These are phyloP conservation scores for Muntiacus muntjak DNA, from an alignment of 2,113 vertebrate genomes.

Conservation along the genomic window DNA sequence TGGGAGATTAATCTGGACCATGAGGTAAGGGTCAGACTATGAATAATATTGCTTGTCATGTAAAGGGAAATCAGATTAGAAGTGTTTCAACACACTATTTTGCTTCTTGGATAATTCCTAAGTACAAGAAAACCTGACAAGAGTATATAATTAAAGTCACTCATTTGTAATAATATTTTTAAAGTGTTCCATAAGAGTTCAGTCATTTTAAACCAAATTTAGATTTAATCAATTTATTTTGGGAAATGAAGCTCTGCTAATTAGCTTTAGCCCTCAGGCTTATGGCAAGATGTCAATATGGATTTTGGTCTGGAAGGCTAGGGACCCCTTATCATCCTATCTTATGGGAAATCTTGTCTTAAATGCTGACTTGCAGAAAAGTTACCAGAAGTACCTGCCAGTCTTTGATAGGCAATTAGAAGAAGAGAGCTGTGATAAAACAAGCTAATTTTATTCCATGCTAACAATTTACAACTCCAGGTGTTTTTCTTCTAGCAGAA, in stretches of 20 bases:
- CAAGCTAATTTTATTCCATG: background rate
- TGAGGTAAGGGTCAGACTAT: background rate
- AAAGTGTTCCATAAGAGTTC: background rate
- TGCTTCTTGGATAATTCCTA: background rate
- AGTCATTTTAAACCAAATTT: slow-evolving; percentile 34
- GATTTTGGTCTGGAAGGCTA: slow-evolving; percentile 37
- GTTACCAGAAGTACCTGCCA: background rate
- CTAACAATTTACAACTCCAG: background rate
- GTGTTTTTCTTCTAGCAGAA: background rate
- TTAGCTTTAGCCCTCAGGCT: slow-evolving; percentile 53
- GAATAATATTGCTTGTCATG: background rate
- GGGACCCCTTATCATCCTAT: background rate
- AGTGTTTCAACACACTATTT: background rate
- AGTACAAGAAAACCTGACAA: slow-evolving; percentile 15
- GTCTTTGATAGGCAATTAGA: slow-evolving; percentile 27
- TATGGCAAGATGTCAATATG: slow-evolving; percentile 56
- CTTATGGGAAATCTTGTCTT: slow-evolving; percentile 24
- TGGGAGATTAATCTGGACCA: background rate
- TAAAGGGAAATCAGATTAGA: background rate
- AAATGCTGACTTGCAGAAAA: slow-evolving; percentile 50
- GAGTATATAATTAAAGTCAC: background rate
- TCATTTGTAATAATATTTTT: slow-evolving; percentile 13
- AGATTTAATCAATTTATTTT: slow-evolving; percentile 60
- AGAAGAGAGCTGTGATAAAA: background rate
- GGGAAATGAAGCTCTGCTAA: slow-evolving; percentile 49